Conservation (phyloP, 2,888 invertebrate species). For the Elmis aenea region DNA sequence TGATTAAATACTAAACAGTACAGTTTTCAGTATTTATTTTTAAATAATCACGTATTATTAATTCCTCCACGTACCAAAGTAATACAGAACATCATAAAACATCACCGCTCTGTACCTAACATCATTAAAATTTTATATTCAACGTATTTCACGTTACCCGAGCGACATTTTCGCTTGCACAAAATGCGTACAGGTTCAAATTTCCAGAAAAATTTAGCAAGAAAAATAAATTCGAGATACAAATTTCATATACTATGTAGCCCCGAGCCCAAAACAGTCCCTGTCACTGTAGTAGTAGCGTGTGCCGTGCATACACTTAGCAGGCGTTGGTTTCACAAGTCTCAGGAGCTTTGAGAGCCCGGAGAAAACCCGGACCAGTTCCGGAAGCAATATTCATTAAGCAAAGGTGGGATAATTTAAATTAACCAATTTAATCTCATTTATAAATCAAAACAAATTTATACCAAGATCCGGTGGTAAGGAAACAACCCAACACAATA, state of each 20-base stretch:
- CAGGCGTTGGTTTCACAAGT: conserved; percentile 14
- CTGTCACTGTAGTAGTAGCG: conserved; percentile 14
- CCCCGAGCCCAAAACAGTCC: conserved; percentile 8
- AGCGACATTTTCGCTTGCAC: too few relatives aligned
- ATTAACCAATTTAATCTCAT: conserved; percentile 9
- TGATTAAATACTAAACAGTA: too few relatives aligned
- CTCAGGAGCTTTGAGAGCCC: conserved; percentile 13
- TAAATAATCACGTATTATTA: too few relatives aligned
- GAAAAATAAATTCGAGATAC: not conserved
- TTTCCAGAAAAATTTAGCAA: too few relatives aligned
- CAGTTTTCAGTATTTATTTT: too few relatives aligned
- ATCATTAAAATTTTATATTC: not conserved
- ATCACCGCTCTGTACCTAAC: too few relatives aligned
- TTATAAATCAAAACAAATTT: too few relatives aligned
- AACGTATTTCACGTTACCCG: not conserved
- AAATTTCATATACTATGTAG: conserved; percentile 6
- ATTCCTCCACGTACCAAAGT: too few relatives aligned
- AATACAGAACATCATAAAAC: too few relatives aligned
- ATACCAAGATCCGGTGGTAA: too few relatives aligned
- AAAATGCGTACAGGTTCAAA: too few relatives aligned
- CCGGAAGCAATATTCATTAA: conserved; percentile 17
- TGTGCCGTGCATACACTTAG: conserved; percentile 16
- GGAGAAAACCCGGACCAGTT: conserved; percentile 10
- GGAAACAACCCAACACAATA: too few relatives aligned
- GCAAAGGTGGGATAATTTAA: conserved; percentile 12